Base-by-base conservation (phyloP, 2,888 invertebrate species). In the Ophion ventricosus region DNA sequence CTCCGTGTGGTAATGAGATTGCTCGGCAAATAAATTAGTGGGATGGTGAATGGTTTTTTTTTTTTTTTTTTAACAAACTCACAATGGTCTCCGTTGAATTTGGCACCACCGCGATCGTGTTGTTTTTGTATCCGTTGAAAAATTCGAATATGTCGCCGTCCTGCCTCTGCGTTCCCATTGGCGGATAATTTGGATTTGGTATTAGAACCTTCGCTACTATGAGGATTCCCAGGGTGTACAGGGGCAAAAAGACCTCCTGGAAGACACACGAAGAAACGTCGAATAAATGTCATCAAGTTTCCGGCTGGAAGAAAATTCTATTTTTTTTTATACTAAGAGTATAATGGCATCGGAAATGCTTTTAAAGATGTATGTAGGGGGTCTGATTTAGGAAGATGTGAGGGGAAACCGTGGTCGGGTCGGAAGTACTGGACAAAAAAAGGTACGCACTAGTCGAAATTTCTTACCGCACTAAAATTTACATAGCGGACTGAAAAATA, bases 221-320 rank as follows among this genome's bases (percentile, higher is more conserved):
- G 85, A 97, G 94, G 86, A 97, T 95, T 54, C 95, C 95, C 85
- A 97, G 94, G 54, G 96, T 97, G 93, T 97, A 97, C 0, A 97
- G 94, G 1, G 97, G 97, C 85, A 97, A 94, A 85, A 97, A 94
- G 72, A 97, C 95, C 94, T 97, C 97, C 97, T 97, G 94, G 5
- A 94, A 49, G 64, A 56, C 54, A 40, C 72, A 25, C 64, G 49
- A 80, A 75, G 69, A 61, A 20, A 20, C 40, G 29, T 35, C 29
- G 29, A 63, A 11, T 29, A 14, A 29, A 17, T n/a, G n/a, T n/a
- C n/a, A n/a, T n/a, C n/a, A n/a, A n/a, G n/a, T n/a, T n/a, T n/a
- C n/a, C n/a, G n/a, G n/a, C n/a, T n/a, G n/a, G n/a, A n/a, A n/a
- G n/a, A n/a, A n/a, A n/a, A n/a, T n/a, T n/a, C n/a, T n/a, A n/a